Percentiles rank a stretch among this genome's conserved stretches.
Conservation (phyloP, 2,888 invertebrate genomes). For the Epinotia brunnichana region DNA sequence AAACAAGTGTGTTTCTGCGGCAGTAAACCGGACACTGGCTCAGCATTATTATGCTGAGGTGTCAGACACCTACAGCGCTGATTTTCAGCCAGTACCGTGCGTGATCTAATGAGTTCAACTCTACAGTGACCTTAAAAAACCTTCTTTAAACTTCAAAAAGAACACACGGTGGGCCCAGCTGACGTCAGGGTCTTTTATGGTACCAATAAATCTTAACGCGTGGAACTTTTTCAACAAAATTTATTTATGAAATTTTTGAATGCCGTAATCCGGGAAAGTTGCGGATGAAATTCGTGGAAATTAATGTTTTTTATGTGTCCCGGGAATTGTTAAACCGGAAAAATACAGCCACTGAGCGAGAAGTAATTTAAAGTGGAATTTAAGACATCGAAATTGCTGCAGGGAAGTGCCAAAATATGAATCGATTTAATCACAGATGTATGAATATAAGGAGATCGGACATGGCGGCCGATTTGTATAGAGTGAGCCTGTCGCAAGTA, state of each 20-base stretch:
- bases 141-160: conserved; percentile 12
- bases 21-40: no score
- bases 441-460: no score
- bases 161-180: conserved; percentile 19
- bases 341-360: conserved; percentile 6
- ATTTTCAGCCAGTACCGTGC: no score
- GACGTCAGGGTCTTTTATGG: conserved; percentile 44
- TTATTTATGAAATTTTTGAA: conserved; percentile 39
- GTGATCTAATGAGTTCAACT: no score
- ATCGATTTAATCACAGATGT: no score
- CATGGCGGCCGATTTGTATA: no score
- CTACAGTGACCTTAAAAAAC: background rate
- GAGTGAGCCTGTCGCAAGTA: no score
- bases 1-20: no score
- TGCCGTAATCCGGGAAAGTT: conserved; percentile 35
- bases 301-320: conserved; percentile 40
- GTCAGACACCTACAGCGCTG: no score
- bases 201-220: conserved; percentile 46
- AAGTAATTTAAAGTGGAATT: conserved; percentile 8
- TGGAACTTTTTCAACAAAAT: conserved; percentile 30
- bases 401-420: no score
- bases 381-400: background rate
- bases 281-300: conserved; percentile 22
- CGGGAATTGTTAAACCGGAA: conserved; percentile 20
- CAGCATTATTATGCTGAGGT: no score